These are phyloP conservation scores for Platysternon megacephalum DNA, from an alignment of 2,113 vertebrate genomes.

Conservation along the genomic window DNA sequence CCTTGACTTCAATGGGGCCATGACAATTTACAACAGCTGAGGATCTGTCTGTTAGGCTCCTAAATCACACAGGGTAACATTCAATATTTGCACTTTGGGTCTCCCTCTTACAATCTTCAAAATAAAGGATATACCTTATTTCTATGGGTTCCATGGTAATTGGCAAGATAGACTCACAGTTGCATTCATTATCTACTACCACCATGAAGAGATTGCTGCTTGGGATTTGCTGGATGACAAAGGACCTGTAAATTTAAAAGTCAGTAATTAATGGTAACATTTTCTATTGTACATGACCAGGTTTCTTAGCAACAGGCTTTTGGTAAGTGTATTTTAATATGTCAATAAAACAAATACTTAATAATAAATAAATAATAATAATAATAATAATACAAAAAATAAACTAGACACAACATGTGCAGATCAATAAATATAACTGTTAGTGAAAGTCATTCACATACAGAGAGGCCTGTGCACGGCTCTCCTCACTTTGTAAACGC, in stretches of 20 bases:
- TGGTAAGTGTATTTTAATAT: background rate
- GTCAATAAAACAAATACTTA: background rate
- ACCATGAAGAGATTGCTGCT: constrained; percentile 99
- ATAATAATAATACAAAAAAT: background rate
- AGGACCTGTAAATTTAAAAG: constrained; percentile 85
- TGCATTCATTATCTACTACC: constrained; percentile 95
- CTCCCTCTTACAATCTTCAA: background rate
- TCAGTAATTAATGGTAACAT: background rate
- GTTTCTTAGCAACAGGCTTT: background rate
- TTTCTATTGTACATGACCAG: background rate
- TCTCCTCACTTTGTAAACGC: background rate
- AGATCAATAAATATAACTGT: background rate
- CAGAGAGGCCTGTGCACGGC: background rate
- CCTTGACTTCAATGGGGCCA: background rate
- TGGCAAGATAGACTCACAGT: constrained; percentile 88
- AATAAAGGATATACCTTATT: constrained; percentile 98
- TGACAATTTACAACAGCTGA: background rate
- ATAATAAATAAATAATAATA: background rate
- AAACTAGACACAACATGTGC: background rate
- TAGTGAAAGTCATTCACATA: background rate
- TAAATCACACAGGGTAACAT: background rate
- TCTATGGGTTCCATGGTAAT: constrained; percentile 98
- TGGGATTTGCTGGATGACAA: constrained; percentile 99
- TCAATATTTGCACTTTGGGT: background rate
- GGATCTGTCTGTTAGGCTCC: background rate